Evolutionary conservation across 1,140 invertebrate genomes (phyloP).

Genomic region (Andrena cerasifolii): DNA sequence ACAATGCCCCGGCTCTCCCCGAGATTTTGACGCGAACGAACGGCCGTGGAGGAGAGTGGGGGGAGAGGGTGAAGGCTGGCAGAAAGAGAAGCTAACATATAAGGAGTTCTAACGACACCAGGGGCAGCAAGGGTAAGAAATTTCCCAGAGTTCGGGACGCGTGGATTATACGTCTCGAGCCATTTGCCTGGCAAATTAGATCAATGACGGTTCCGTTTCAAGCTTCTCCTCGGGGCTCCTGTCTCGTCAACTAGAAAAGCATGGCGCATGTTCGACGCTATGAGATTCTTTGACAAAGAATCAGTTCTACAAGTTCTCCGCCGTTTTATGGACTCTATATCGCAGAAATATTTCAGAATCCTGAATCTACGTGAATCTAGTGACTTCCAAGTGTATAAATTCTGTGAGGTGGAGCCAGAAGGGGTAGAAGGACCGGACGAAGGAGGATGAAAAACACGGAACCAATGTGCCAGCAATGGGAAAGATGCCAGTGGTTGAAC

Average conservation of each 20-base stretch:
- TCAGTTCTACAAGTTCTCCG: too few species aligned
- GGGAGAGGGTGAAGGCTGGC: constrained; percentile 31
- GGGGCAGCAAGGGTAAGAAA: constrained; percentile 50
- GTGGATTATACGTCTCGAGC: constrained; percentile 74
- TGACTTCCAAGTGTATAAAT: too few species aligned
- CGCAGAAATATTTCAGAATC: too few species aligned
- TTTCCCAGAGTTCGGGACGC: constrained; percentile 48
- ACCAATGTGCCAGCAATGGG: too few species aligned
- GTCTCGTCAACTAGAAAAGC: background rate
- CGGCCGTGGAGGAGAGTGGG: too few species aligned
- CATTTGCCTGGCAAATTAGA: constrained; percentile 73
- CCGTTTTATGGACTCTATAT: too few species aligned
- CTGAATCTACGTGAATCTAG: too few species aligned
- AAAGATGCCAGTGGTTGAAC: too few species aligned
- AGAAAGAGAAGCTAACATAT: constrained; percentile 46
- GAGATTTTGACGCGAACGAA: constrained; percentile 64
- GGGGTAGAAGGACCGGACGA: too few species aligned
- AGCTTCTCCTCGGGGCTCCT: constrained; percentile 27
- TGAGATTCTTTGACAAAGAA: too few species aligned
- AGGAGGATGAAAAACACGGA: too few species aligned
- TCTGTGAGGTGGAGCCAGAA: too few species aligned
- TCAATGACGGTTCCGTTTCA: constrained; percentile 58
- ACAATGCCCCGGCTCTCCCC: constrained; percentile 70
- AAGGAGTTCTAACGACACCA: constrained; percentile 54
- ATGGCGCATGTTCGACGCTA: background rate